phyloP scores from a whole-genome alignment of 1,140 invertebrate genomes.

The Thaumatotibia leucotreta region DNA sequence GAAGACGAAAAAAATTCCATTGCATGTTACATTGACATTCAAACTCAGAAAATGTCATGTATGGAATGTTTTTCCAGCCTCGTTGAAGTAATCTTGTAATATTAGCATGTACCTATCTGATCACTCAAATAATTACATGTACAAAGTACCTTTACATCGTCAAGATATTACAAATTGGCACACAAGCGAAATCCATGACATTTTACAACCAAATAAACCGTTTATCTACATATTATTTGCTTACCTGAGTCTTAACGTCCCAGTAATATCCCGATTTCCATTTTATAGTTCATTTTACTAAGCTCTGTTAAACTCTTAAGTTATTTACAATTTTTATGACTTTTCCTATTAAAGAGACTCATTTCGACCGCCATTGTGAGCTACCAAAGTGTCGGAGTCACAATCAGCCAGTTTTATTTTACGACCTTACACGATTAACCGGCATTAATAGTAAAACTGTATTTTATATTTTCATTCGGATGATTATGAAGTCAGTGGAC shows the following conservation, averaged over 20 bases:
- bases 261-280: neutral
- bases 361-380: neutral
- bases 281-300: constrained; percentile 10
- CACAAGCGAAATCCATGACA: neutral
- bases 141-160: neutral
- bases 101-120: no score
- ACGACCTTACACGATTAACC: constrained; percentile 1
- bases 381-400: constrained; percentile 3
- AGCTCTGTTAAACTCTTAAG: constrained; percentile 6
- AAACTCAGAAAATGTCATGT: no score
- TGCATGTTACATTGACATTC: no score
- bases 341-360: neutral
- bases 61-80: no score
- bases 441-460: constrained; percentile 9
- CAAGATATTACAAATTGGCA: neutral
- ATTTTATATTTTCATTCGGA: constrained; percentile 12
- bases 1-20: no score
- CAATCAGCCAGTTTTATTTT: constrained; percentile 4
- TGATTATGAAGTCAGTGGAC: constrained; percentile 6
- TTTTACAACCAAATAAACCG: neutral
- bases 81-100: no score
- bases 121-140: no score
- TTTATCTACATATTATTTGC: neutral
- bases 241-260: neutral
- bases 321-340: constrained; percentile 12